A percentile compares a stretch with the other conserved stretches of the same genome.
Evolutionary conservation across 2,113 vertebrate genomes (phyloP).

Genomic region (Chaenogobius annularis): DNA sequence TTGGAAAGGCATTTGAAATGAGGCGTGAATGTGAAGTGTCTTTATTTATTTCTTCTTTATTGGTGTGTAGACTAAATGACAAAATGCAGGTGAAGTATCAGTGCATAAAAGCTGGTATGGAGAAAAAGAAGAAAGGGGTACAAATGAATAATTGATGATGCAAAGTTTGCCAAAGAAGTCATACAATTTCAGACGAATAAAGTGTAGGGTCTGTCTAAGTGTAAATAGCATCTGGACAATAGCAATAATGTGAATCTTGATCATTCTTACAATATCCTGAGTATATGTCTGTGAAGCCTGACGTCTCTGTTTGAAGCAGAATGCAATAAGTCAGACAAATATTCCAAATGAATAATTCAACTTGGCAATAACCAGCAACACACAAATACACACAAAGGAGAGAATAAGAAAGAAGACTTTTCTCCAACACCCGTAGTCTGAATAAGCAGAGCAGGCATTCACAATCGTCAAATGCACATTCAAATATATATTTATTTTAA

Average conservation of each 20-base stretch:
- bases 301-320: slow-evolving; percentile 24
- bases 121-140: slow-evolving; percentile 29
- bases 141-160: slow-evolving; percentile 64
- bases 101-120: slow-evolving; percentile 42
- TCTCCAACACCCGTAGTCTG: slow-evolving; percentile 9
- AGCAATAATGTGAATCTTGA: slow-evolving; percentile 34
- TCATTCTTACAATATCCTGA: slow-evolving; percentile 29
- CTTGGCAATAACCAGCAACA: slow-evolving; percentile 15
- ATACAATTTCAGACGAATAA: slow-evolving; percentile 47
- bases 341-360: slow-evolving; percentile 38
- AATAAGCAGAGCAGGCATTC: neutral
- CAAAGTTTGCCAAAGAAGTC: slow-evolving; percentile 50
- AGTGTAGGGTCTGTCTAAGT: neutral
- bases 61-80: slow-evolving; percentile 58
- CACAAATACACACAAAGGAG: slow-evolving; percentile 14
- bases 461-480: neutral
- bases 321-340: slow-evolving; percentile 26
- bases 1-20: slow-evolving; percentile 58
- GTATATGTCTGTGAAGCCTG: slow-evolving; percentile 9
- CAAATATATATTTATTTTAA: neutral
- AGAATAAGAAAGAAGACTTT: slow-evolving; percentile 1
- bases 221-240: slow-evolving; percentile 19
- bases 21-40: slow-evolving; percentile 56
- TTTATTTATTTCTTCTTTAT: slow-evolving; percentile 64
- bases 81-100: slow-evolving; percentile 66